Evolutionary conservation across 2,113 vertebrate genomes (phyloP), one percentile per base, ranked within the genome.

Genomic region (Noctilio leporinus): DNA sequence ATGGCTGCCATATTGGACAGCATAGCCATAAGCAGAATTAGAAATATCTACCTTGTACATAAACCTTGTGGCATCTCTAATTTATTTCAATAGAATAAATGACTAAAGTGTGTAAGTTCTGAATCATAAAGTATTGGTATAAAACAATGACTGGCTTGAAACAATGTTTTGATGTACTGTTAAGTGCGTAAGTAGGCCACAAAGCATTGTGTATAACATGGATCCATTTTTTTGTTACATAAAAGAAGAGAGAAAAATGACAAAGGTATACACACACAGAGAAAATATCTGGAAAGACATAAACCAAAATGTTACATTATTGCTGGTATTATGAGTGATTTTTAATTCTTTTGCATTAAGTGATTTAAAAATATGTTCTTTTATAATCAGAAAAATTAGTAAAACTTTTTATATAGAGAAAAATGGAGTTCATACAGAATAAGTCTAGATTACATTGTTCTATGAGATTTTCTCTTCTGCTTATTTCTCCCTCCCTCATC

Each of bases 371-470:
- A 67, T n/a, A 84, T 84, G 57, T 30, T 84, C 7, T 83, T 94
- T 93, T 69, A 22, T 62, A 65, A 73, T 76, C 2, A 70, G 43
- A 75, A 72, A 45, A 80, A 62, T 1, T 2, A 81, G 57, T 38
- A 77, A 89, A 91, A 92, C 35, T 89, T 62, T 89, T 73, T 91
- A 82, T 35, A 83, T 69, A 86, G 8, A 45, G 89, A 94, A 86
- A 89, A 73, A 45, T 10, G 3, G n/a, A 53, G 11, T 77, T 86
- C 5, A 64, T 94, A 28, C 3, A 86, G 35, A 73, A 65, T 75
- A 62, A 55, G 73, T 90, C 76, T 73, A 51, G 53, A 77, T 89
- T 76, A 47, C 12, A 47, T 8, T 67, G n/a, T 73, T 6, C 22
- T 49, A 16, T 2, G 35, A 93, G 16, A 89, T 93, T 83, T 93